Evolutionary conservation across 2,888 invertebrate genomes (phyloP), one percentile per base, ranked within the genome.

Genomic region (Heliconius hortense): DNA sequence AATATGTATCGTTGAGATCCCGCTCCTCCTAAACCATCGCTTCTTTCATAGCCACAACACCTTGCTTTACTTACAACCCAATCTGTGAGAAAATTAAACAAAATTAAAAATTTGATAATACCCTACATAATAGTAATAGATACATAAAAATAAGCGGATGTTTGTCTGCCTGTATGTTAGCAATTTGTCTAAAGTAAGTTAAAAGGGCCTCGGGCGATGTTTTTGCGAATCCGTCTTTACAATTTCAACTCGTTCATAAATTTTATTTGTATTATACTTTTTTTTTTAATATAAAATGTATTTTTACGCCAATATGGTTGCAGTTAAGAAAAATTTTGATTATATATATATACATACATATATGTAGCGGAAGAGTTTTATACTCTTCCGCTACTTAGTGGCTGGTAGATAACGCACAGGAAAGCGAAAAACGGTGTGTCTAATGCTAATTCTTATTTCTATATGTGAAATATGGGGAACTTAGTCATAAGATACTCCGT

Each of bases 51-150:
- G 79, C 87, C 84, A 18, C 66, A 79, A 71, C 76, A 70, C 72
- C 72, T 75, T 62, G 75, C 75, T 80, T 78, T 81, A 82, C 82
- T 82, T 81, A 81, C 81, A 77, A 70, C 62, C 78, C 78, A 77
- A 76, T 82, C 89, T 92, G 91, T 92, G 92, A 91, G 92, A 92
- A 92, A 85, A 86, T 85, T 88, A 92, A 92, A 92, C 90, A 92
- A 88, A 87, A 87, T 83, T 92, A 91, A 91, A 89, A 90, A 88
- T 88, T 86, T 87, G 84, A 83, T 84, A 86, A 81, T 81, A 81
- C 69, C 69, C 24, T 69, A 69, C 69, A 56, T 56, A 56, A 69
- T 69, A 24, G 56, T 31, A 69, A 69, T 79, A 66, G 71, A 79
- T 75, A 77, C 71, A 79, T 76, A 80, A 60, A 81, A 81, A 82